Evolutionary conservation across 1,140 invertebrate species (phyloP).

Genomic region (Potamilus streckersoni): DNA sequence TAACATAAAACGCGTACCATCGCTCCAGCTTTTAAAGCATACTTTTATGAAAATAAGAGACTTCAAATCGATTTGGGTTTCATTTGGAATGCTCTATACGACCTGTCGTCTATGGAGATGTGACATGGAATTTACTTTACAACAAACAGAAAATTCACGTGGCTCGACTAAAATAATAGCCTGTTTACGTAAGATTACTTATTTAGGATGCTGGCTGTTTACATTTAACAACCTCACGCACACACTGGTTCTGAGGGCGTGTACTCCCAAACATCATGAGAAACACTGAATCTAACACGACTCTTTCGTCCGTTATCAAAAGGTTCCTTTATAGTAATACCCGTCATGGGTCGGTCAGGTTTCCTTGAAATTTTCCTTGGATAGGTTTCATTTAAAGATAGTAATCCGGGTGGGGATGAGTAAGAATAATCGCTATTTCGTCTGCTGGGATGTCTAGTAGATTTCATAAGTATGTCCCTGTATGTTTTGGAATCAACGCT

Average conservation of each 20-base stretch:
- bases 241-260: slow-evolving; percentile 16
- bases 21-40: too few species aligned
- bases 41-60: too few species aligned
- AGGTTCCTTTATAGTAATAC: not conserved
- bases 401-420: slow-evolving; percentile 8
- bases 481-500: not conserved
- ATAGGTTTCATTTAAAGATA: slow-evolving; percentile 2
- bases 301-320: slow-evolving; percentile 4
- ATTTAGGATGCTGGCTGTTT: too few species aligned
- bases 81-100: too few species aligned
- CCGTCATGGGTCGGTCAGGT: not conserved
- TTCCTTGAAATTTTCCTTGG: not conserved
- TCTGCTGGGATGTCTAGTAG: not conserved
- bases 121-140: too few species aligned
- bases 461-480: not conserved
- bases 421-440: not conserved
- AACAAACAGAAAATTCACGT: too few species aligned
- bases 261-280: slow-evolving; percentile 18
- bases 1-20: too few species aligned
- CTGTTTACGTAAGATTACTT: too few species aligned
- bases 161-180: too few species aligned
- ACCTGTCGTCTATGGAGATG: too few species aligned
- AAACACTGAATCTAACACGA: slow-evolving; percentile 20
- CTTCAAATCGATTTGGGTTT: too few species aligned
- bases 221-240: too few species aligned